A percentile compares a stretch with the other conserved stretches of the same genome.
phyloP scores from a whole-genome alignment of 2,797 vertebrate species.

The Hybognathus amarus region DNA sequence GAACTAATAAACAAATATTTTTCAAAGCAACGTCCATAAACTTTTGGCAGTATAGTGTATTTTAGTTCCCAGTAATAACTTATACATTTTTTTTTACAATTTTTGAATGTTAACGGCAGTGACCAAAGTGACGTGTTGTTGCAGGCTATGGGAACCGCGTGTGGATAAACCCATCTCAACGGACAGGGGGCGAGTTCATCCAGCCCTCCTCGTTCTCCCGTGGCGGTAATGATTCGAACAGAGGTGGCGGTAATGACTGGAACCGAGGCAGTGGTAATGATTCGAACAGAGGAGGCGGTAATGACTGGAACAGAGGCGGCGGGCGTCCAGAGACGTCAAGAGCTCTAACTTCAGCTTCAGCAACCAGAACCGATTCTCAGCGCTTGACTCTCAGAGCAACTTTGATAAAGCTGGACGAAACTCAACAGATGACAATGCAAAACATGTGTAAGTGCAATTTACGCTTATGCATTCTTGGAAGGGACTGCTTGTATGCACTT shows the following conservation, averaged over 20 bases:
- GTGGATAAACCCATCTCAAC: slow-evolving; percentile 83
- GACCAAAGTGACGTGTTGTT: background rate
- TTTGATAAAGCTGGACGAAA: slow-evolving; percentile 66
- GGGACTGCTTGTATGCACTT: background rate
- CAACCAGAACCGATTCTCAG: slow-evolving; percentile 81
- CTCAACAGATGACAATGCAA: slow-evolving; percentile 81
- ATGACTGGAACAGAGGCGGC: slow-evolving; percentile 63
- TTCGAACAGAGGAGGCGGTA: rapidly evolving
- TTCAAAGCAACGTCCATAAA: no score
- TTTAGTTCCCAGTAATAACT: background rate
- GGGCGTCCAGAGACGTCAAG: slow-evolving; percentile 60
- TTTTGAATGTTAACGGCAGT: background rate
- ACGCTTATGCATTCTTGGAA: background rate
- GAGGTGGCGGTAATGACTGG: slow-evolving; percentile 58
- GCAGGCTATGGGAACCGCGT: slow-evolving; percentile 79
- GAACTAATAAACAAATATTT: no score
- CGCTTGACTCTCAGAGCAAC: slow-evolving; percentile 59
- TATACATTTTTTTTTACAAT: background rate
- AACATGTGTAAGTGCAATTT: slow-evolving; percentile 81
- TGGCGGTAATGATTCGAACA: slow-evolving; percentile 59
- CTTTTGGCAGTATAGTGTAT: no score
- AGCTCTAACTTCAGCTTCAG: slow-evolving; percentile 74
- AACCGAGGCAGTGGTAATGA: background rate
- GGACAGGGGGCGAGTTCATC: slow-evolving; percentile 70
- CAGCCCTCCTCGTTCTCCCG: slow-evolving; percentile 84